A percentile compares a stretch with the other conserved stretches of the same genome.
Conservation (phyloP, 2,113 vertebrate genomes). For the Cololabis saira region DNA sequence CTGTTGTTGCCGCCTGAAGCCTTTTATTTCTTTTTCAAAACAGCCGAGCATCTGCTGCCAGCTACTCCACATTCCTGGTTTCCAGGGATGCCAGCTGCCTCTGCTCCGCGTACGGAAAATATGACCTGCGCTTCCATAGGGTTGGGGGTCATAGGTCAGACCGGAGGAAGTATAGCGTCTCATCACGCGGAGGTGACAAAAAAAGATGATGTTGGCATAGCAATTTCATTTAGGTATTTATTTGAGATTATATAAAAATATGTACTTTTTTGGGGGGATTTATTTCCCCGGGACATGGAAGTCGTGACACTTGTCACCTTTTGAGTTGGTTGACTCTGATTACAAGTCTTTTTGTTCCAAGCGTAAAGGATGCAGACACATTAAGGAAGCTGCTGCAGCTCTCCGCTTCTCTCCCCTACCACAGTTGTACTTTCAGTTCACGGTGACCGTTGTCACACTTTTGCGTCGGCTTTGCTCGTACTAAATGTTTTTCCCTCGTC, state of each 20-base stretch:
- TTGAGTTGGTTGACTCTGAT: constrained; percentile 21
- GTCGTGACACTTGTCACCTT: no score
- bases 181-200: constrained; percentile 4
- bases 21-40: constrained; percentile 61
- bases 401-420: constrained; percentile 13
- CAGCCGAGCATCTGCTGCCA: constrained; percentile 75
- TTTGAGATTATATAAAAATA: constrained; percentile 1
- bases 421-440: constrained; percentile 13
- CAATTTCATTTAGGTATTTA: not conserved
- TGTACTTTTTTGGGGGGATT: not conserved
- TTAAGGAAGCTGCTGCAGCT: constrained; percentile 44
- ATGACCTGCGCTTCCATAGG: constrained; percentile 46
- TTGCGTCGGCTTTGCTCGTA: constrained; percentile 9
- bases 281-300: not conserved
- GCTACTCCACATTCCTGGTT: constrained; percentile 73
- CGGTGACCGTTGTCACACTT: constrained; percentile 1
- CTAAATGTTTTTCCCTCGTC: constrained; percentile 20
- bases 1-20: constrained; percentile 54
- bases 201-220: not conserved
- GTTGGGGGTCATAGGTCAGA: constrained; percentile 73
- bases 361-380: constrained; percentile 40
- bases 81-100: constrained; percentile 56
- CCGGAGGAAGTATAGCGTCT: constrained; percentile 46
- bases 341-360: constrained; percentile 9
- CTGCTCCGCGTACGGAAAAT: constrained; percentile 65